Conservation (phyloP, 2,888 invertebrate genomes). For the Brachypterus glaber region DNA sequence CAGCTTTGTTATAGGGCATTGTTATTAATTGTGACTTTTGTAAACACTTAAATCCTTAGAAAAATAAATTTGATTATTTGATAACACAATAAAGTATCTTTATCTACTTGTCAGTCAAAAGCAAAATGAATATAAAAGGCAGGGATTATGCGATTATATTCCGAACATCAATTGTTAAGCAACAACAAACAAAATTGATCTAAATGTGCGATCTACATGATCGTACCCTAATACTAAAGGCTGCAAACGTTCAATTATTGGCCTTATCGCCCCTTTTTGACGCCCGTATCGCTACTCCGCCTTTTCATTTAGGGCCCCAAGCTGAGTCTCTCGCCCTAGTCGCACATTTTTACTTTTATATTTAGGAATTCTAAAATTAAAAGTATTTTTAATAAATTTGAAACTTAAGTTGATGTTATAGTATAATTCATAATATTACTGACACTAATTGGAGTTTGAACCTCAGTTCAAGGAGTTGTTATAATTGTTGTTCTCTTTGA, state of each 20-base stretch:
- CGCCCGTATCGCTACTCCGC: slow-evolving; percentile 36
- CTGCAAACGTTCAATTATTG: slow-evolving; percentile 38
- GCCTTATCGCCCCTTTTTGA: slow-evolving; percentile 35
- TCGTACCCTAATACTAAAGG: slow-evolving; percentile 28
- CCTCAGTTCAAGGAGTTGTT: no score
- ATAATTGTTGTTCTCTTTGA: no score
- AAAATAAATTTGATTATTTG: slow-evolving; percentile 28
- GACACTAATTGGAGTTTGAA: no score
- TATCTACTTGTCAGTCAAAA: slow-evolving; percentile 35
- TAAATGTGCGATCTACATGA: slow-evolving; percentile 42
- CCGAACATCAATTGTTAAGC: slow-evolving; percentile 38
- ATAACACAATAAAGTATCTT: slow-evolving; percentile 32
- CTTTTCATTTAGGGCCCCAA: slow-evolving; percentile 31
- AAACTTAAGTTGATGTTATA: no score
- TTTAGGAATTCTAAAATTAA: no score
- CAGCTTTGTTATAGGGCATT: neutral
- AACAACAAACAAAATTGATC: slow-evolving; percentile 43
- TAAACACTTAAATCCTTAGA: slow-evolving; percentile 19
- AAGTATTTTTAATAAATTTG: no score
- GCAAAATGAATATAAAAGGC: slow-evolving; percentile 29
- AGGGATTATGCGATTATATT: slow-evolving; percentile 40
- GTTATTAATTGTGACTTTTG: slow-evolving; percentile 10
- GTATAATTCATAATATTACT: no score
- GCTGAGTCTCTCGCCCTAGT: no score
- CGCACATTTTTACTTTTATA: no score